Base-by-base conservation (phyloP, 2,797 vertebrate species). In the Sandelia bainsii region DNA sequence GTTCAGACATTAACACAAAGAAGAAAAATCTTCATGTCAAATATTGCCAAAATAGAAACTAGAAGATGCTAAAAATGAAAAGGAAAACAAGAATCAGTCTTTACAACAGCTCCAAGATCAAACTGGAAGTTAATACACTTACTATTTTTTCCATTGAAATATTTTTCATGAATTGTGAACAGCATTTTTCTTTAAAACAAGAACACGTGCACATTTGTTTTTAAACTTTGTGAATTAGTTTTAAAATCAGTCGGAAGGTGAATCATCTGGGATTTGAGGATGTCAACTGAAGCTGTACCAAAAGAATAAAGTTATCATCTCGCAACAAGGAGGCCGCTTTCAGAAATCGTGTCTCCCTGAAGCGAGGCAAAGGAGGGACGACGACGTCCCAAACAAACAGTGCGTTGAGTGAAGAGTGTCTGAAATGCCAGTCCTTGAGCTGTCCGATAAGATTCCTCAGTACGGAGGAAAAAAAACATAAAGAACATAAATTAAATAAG, bases 401-500 rank as follows among this genome's bases (percentile, higher is more conserved):
- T 1, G 62, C 60, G 19, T 45, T 16, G 27, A 37, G 34, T 29
- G 58, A 58, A 37, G 45, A 59, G 61, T 0, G 67, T 82, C 50
- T 72, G 62, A 83, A 90, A 85, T 39, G 53, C 40, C 77, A 65
- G 83, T 86, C 72, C 70, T 76, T 52, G 53, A 78, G 81, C 79
- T 78, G 80, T 88, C 72, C 48, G 0, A 42, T 61, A 53, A 72
- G 54, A 81, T 60, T 81, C 83, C 81, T 86, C 86, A 64, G 62
- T 69, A 60, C 66, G 80, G 87, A 77, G 40, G n/a, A 27, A 80
- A 79, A 81, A 50, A 63, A 60, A 57, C 60, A 71, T 23, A 51
- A 66, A 76, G 20, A 62, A 37, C 6, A 77, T 53, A 87, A 82
- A 81, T 44, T 61, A 81, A 62, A 80, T 79, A 70, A 67, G 68